Evolutionary conservation across 2,113 vertebrate species (phyloP).

Genomic region (Lophius piscatorius): DNA sequence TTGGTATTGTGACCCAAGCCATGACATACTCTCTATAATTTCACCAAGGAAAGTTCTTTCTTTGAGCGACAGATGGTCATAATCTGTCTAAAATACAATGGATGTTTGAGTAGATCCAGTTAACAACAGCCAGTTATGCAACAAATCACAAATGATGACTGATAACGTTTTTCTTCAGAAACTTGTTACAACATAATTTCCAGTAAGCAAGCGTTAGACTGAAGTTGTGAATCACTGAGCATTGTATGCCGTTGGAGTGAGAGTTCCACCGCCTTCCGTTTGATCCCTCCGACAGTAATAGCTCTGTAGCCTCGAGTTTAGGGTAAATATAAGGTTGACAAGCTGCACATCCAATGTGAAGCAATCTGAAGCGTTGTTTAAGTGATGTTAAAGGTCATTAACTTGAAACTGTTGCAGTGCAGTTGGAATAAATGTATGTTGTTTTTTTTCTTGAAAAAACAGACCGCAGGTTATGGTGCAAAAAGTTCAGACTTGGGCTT

Average conservation of each 20-base stretch:
- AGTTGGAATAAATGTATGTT: too few relatives aligned
- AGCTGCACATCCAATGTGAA: neutral
- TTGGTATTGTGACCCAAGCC: neutral
- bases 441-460: neutral
- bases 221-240: slow-evolving; percentile 10
- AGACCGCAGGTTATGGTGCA: too few relatives aligned
- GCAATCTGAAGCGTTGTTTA: neutral
- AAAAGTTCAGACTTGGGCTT: slow-evolving; percentile 8
- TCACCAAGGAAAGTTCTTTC: neutral
- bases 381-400: neutral
- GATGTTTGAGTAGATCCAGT: slow-evolving; percentile 3
- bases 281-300: slow-evolving; percentile 4
- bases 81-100: neutral
- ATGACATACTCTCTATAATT: neutral
- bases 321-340: neutral
- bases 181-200: slow-evolving; percentile 19
- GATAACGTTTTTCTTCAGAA: neutral
- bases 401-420: neutral
- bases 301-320: neutral
- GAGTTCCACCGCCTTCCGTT: too few relatives aligned
- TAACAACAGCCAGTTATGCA: slow-evolving; percentile 10
- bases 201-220: neutral
- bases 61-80: neutral
- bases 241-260: too few relatives aligned
- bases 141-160: slow-evolving; percentile 12